These are phyloP conservation scores for Chromobotia macracanthus DNA, from an alignment of 2,797 vertebrate species.

Conservation along the genomic window DNA sequence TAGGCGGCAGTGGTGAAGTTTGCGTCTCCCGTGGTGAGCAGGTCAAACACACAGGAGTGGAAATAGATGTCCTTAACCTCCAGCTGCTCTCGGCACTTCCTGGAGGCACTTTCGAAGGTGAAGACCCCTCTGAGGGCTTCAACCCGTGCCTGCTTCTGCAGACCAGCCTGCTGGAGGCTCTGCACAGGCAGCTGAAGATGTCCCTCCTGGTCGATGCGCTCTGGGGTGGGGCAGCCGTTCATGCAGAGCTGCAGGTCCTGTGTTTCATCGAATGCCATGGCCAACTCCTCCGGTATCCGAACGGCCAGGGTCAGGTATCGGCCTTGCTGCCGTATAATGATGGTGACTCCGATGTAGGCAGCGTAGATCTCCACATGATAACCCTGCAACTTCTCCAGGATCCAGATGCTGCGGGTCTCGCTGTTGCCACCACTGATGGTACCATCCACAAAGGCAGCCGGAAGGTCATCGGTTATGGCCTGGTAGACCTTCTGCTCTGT, in stretches of 20 bases:
- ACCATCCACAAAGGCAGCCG: constrained; percentile 93
- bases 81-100: constrained; percentile 88
- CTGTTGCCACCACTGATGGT: constrained; percentile 86
- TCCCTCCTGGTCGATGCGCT: constrained; percentile 87
- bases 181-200: constrained; percentile 76
- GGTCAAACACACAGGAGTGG: constrained; percentile 94
- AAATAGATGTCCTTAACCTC: constrained; percentile 93
- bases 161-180: constrained; percentile 72
- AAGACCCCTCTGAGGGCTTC: constrained; percentile 71
- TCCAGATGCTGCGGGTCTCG: constrained; percentile 83
- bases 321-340: constrained; percentile 91
- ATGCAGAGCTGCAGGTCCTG: constrained; percentile 97
- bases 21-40: constrained; percentile 93
- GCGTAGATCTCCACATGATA: constrained; percentile 89
- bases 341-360: constrained; percentile 90
- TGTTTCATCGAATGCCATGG: constrained; percentile 86
- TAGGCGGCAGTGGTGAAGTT: constrained; percentile 91
- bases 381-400: constrained; percentile 86
- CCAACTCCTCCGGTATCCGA: constrained; percentile 88
- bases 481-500: too few species aligned
- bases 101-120: constrained; percentile 82
- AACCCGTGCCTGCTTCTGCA: constrained; percentile 65
- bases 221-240: constrained; percentile 87
- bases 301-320: constrained; percentile 91
- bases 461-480: too few species aligned